Base-by-base conservation (phyloP, 1,140 invertebrate genomes). In the Diuraphis noxia region DNA sequence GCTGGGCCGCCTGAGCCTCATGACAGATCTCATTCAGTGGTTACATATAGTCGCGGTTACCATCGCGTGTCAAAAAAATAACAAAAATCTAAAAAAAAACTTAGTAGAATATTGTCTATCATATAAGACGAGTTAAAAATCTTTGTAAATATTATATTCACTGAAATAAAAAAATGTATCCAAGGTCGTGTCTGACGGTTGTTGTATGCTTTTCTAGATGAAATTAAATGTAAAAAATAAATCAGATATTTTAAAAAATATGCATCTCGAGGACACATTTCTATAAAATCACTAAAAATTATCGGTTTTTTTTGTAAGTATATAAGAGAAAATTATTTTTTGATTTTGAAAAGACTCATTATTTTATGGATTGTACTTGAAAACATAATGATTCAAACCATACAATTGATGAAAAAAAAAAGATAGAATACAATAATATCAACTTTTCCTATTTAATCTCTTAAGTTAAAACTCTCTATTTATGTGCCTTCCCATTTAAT, bases 11-110 rank as follows among this genome's bases (percentile, higher is more conserved):
- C 23, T 21, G 89, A 82, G 77, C 77, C 77, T 82, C 89, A 91
- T 82, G 89, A 81, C 77, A 82, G 89, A 91, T 91, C 72, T 77
- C 89, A 91, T 91, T 91, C 89, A 91, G 89, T 63, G 89, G 89
- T 91, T 91, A 91, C 89, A 91, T 91, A 81, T 46, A 91, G 77
- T 91, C 72, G 89, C 43, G 72, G 89, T 91, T 91, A 91, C 89
- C 41, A 81, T 79, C 88, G 89, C 63, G 89, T 91, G 89, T 81
- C 89, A 82, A 82, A 81, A 91, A 91, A 91, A 91, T 25, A 91
- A 81, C 6, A 82, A 81, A n/a, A 91, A 88, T 56, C 13, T 36
- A 81, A 91, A 91, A 91, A 88, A 91, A 91, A 82, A 46, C 34
- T 52, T 34, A 21, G 72, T 82, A 79, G 13, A 77, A 91, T 91